These are phyloP conservation scores for Trichonephila clavipes DNA, from an alignment of 1,140 invertebrate genomes.

Conservation along the genomic window DNA sequence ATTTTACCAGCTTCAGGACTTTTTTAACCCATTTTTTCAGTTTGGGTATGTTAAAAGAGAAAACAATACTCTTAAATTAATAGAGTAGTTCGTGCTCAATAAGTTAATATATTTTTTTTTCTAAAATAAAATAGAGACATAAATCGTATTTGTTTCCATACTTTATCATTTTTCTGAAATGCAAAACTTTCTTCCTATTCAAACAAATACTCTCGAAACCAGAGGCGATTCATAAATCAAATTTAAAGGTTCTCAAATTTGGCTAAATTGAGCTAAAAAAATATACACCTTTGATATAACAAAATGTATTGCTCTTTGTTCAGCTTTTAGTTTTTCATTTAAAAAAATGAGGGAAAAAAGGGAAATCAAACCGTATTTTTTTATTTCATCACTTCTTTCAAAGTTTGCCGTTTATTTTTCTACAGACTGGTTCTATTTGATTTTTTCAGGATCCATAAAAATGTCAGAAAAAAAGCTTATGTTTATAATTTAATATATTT, in stretches of 20 bases:
- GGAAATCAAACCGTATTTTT: slow-evolving; percentile 24
- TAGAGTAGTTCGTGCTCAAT: too few relatives aligned
- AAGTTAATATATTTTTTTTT: too few relatives aligned
- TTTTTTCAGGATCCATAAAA: background rate
- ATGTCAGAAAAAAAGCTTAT: background rate
- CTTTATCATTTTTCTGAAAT: background rate
- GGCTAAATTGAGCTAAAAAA: slow-evolving; percentile 31
- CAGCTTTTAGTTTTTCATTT: background rate
- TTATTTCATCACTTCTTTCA: background rate
- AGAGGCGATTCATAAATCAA: background rate
- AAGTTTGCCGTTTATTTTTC: background rate
- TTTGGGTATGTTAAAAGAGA: background rate
- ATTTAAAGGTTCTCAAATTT: background rate
- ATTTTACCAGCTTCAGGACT: too few relatives aligned
- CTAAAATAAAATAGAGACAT: too few relatives aligned
- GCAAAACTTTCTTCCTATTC: background rate
- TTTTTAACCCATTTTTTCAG: background rate
- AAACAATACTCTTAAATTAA: too few relatives aligned
- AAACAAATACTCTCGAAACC: background rate
- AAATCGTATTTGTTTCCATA: background rate
- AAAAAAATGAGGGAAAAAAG: background rate
- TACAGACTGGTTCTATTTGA: background rate
- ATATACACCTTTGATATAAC: background rate
- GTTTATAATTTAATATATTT: background rate
- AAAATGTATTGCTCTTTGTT: slow-evolving; percentile 56